Base-by-base conservation (phyloP, 2,888 invertebrate species). In the Brachynemurus nebulosus region DNA sequence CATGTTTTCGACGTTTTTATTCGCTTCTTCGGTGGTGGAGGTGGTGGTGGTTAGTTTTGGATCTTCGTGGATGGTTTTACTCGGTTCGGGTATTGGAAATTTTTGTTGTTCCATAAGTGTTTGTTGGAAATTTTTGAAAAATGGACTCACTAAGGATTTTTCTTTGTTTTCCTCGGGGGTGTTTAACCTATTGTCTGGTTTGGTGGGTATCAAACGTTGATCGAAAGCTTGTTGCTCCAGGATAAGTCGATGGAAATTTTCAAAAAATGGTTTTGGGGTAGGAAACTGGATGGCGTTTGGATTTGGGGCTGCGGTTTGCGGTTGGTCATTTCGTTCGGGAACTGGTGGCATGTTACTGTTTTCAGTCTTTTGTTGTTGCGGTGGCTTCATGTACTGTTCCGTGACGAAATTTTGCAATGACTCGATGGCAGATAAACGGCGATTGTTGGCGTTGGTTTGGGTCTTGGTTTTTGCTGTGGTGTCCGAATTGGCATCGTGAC, bases 231-330 rank as follows among this genome's bases (percentile, higher is more conserved):
- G 40, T 27, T 40, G 40, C 2, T 40, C 40, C 6, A 40, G 16
- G 18, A 40, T 21, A 23, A 40, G 27, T 21, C 27, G 25, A 40
- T 40, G 40, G 17, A 40, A 40, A 40, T 40, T 14, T 25, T 40
- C 40, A 17, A 40, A 40, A 25, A 27, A 40, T 16, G 27, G 27
- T 23, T 16, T 21, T 16, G 40, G 40, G 23, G 27, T 14, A 14
- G 40, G 23, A 40, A 27, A 27, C 12, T 21, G 25, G 9, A 27
- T 18, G n/a, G 17, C n/a, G 18, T 18, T 36, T 36, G 36, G 6
- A 9, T 2, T n/a, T 8, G 6, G 5, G 16, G 4, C 8, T 17
- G 17, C 11, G 8, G 19, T 36, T 27, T 27, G 11, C 18, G 17
- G 18, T 36, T n/a, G 9, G 4, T 6, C 16, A 3, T n/a, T 14